Evolutionary conservation across 2,797 vertebrate species (phyloP), one percentile per base, ranked within the genome.

Genomic region (Siniperca scherzeri): DNA sequence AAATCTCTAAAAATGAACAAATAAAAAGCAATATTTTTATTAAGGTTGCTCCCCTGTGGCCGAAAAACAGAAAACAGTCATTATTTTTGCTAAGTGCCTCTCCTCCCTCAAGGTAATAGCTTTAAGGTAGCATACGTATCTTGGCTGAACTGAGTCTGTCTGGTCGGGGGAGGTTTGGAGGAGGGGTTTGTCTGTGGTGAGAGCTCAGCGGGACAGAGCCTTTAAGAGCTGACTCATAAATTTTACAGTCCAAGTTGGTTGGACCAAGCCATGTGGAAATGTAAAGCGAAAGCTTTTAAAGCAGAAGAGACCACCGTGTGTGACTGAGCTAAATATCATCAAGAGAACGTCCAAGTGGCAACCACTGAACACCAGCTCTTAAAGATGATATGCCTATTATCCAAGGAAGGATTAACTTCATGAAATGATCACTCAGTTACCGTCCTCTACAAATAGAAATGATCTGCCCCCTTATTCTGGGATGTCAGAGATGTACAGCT

Each of bases 211-310:
- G 88, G 91, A 88, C 87, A 67, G 73, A 90, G 88, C 80, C 86
- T 88, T 89, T 84, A 91, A 93, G 88, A 94, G 93, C 92, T 77
- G 88, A 89, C 93, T 94, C 93, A 94, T 96, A 94, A 88, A 95
- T 96, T 94, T 95, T 95, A 93, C 92, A 96, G 91, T 84, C 76
- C 38, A 36, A 85, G 90, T 74, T 82, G 89, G 76, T 81, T 66
- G 52, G 83, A 92, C 77, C 79, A 80, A 91, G 84, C 78, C 90
- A 88, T 91, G 93, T 90, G 89, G 93, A 94, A 93, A 95, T 92
- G 92, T 94, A 85, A 84, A 87, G 70, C 5, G 36, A 61, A 74
- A 52, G 86, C 68, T 94, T 90, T 82, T 79, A 82, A 66, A 83
- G 74, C 72, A 33, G 65, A 86, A 44, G 56, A 83, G 85, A 85